Base-by-base conservation (phyloP, 2,888 invertebrate genomes). In the Alentia gelatinosa region DNA sequence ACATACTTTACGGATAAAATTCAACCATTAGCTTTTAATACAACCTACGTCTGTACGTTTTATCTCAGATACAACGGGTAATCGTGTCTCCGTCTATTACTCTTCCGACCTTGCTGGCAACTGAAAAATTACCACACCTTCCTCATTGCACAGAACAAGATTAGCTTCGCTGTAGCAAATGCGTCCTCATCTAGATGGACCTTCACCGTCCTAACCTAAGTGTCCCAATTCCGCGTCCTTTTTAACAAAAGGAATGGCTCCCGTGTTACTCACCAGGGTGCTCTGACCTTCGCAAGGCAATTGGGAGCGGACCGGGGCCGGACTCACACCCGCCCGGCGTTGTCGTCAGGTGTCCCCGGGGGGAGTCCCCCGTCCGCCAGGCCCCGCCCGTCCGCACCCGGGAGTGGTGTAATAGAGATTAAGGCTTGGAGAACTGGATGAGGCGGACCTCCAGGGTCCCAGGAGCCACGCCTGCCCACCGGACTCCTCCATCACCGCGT, bases 341-440 rank as follows among this genome's bases (percentile, higher is more conserved):
- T 56, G 56, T 56, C 56, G n/a, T n/a, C 9, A 7, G 12, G 23
- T 56, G 56, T 68, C 68, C 68, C 68, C 23, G 1, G 5, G 68
- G 68, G 68, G 68, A 4, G 68, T 30, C 68, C 68, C 33, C 68
- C 47, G 1, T 68, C 30, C 1, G 47, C 47, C 7, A 4, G 56
- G 23, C 56, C 56, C 9, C 5, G 3, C 56, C 68, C 68, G 30
- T 68, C 5, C 26, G 30, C n/a, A 26, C 68, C 5, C 68, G 1
- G 68, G 5, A 68, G 68, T 68, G 68, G 68, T 68, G 30, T 68
- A 68, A 68, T 68, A 68, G 68, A 68, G 68, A 68, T 68, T 68
- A 68, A 68, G 68, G 26, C 68, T 26, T 68, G 26, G 68, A 30
- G 33, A 30, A 30, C n/a, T 68, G 68, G 30, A 68, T 68, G 68